phyloP scores from a whole-genome alignment of 1,140 invertebrate genomes.

The Atta texana region DNA sequence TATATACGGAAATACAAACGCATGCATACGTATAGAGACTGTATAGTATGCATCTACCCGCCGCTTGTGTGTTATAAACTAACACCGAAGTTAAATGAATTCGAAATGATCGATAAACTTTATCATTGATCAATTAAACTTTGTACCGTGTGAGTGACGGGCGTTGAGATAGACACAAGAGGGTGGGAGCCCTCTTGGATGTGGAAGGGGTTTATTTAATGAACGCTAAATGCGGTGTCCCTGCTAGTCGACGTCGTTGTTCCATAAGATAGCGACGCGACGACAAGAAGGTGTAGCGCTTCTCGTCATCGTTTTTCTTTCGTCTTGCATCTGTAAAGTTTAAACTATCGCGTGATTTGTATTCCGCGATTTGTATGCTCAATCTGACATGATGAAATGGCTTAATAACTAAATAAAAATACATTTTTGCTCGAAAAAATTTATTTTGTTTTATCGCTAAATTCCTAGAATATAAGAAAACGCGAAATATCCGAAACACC shows the following conservation, averaged over 20 bases:
- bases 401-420: neutral
- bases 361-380: neutral
- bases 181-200: constrained; percentile 63
- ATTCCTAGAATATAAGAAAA: neutral
- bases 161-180: constrained; percentile 77
- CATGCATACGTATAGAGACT: neutral
- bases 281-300: constrained; percentile 48
- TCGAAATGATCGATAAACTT: constrained; percentile 87
- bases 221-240: constrained; percentile 82
- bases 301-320: constrained; percentile 32
- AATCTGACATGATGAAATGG: no score
- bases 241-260: constrained; percentile 76
- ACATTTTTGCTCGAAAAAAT: neutral
- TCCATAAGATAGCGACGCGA: constrained; percentile 69
- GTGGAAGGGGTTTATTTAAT: constrained; percentile 83
- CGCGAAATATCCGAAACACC: neutral
- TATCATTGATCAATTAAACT: constrained; percentile 87
- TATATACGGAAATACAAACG: constrained; percentile 17
- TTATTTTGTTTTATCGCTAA: neutral
- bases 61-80: constrained; percentile 81
- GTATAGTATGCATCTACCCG: constrained; percentile 56
- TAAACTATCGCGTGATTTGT: constrained; percentile 76
- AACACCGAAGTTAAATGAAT: constrained; percentile 86
- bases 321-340: constrained; percentile 78
- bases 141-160: constrained; percentile 86